A percentile compares a stretch with the other conserved stretches of the same genome.
These are phyloP conservation scores for Anolis apletophallus DNA, from an alignment of 2,797 vertebrate species.

Conservation along the genomic window DNA sequence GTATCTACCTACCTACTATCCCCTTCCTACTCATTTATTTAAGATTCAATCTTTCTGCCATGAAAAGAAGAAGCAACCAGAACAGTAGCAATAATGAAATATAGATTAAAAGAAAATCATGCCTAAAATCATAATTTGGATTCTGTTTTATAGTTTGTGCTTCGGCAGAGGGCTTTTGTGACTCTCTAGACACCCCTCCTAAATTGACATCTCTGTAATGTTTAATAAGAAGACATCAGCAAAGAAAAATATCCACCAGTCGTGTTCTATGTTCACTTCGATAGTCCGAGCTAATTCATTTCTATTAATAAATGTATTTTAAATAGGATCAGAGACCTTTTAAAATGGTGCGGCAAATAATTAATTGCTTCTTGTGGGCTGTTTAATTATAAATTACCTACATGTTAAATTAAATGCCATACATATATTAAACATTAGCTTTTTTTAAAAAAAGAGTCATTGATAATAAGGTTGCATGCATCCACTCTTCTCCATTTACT, in stretches of 20 bases:
- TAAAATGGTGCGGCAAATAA: neutral
- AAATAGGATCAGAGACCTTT: neutral
- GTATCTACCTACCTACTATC: too few relatives aligned
- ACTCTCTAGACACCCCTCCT: neutral
- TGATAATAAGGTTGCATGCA: constrained; percentile 41
- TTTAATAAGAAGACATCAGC: neutral
- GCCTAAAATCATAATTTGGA: neutral
- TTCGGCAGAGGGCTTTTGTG: neutral
- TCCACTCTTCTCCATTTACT: constrained; percentile 35
- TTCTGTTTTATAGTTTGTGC: neutral
- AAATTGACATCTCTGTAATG: neutral
- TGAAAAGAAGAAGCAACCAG: too few relatives aligned
- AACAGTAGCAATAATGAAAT: too few relatives aligned
- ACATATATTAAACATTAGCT: constrained; percentile 4
- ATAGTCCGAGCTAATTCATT: constrained; percentile 11
- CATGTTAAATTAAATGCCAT: neutral
- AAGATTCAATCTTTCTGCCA: too few relatives aligned
- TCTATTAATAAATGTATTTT: neutral
- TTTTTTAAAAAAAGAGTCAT: neutral
- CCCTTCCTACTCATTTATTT: too few relatives aligned
- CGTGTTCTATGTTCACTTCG: neutral
- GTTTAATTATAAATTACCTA: constrained; percentile 42
- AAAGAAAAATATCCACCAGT: neutral
- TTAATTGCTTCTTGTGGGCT: neutral
- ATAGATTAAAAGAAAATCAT: neutral